Evolutionary conservation across 1,140 invertebrate genomes (phyloP), one percentile per base, ranked within the genome.

Genomic region (Penaeus vannamei): DNA sequence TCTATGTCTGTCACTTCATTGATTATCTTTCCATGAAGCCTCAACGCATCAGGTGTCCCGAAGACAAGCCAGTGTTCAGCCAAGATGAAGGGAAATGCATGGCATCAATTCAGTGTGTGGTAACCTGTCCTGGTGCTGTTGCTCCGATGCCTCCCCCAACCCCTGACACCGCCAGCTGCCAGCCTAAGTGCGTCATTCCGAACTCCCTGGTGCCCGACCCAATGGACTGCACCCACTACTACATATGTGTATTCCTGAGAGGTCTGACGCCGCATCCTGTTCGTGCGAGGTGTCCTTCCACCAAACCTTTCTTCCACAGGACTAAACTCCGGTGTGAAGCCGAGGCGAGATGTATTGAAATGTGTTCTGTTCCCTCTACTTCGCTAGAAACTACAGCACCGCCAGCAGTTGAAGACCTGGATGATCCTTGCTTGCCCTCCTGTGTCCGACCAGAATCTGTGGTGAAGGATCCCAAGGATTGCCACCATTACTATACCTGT

Each of bases 1-100:
- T 88, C 61, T 88, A 88, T 66, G 86, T 88, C 17, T 88, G 86
- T 32, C 66, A 88, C 66, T 88, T 88, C 62, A 36, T 88, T 4
- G 84, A 81, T 59, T 64, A 83, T 77, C 59, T 64, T n/a, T 76
- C 84, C 59, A 22, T 81, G 42, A 76, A 61, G 42, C 86, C 86
- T 84, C 62, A 59, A 36, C 80, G 86, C 42, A 88, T 88, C 14
- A 76, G n/a, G 22, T 88, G 86, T 20, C 86, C 86, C 23, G 2
- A 20, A 23, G 19, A 76, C 36, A 80, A 66, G 10, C 86, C 86
- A 23, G 69, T 88, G 20, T 88, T 88, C 69, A 83, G 66, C 36
- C 86, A 84, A 32, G 69, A 82, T 19, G 77, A 82, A 4, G 86
- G 86, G 26, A 76, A 81, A 61, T 88, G 86, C 17, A 61, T n/a